Conservation (phyloP, 1,140 invertebrate genomes). For the Cherax destructor region DNA sequence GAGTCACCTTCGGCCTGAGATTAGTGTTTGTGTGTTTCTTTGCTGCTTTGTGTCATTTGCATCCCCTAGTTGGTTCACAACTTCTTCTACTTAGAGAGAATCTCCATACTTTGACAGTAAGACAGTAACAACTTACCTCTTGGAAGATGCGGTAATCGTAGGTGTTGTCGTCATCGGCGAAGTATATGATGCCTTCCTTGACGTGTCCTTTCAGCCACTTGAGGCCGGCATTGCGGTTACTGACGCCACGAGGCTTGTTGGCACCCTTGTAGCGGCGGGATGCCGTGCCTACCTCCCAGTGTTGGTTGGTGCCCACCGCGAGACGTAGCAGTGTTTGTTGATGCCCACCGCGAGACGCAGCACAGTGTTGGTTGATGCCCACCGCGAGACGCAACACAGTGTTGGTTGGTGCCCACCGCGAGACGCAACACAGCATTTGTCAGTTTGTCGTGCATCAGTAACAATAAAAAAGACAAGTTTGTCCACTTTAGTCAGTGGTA, state of each 20-base stretch:
- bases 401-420: neutral
- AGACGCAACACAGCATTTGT: neutral
- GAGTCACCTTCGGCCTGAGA: too few species aligned
- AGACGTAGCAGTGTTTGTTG: too few species aligned
- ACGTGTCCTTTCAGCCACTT: conserved; percentile 87
- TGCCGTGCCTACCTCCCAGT: conserved; percentile 23
- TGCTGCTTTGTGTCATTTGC: too few species aligned
- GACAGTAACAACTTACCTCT: conserved; percentile 79
- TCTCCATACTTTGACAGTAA: too few species aligned
- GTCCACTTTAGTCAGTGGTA: too few species aligned
- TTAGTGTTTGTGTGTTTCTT: too few species aligned
- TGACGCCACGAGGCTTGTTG: conserved; percentile 87
- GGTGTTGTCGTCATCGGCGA: conserved; percentile 81
- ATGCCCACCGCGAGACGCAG: too few species aligned
- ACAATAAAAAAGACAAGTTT: neutral
- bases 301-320: too few species aligned
- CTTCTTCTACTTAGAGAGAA: too few species aligned
- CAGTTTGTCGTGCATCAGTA: neutral
- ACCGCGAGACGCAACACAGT: neutral
- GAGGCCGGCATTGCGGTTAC: conserved; percentile 91
- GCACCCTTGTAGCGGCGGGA: conserved; percentile 54
- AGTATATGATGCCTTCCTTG: conserved; percentile 86
- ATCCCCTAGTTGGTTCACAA: too few species aligned
- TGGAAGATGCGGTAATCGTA: conserved; percentile 91
- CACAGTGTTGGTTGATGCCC: neutral